Conservation (phyloP, 2,888 invertebrate species). For the Glyphotaelius pellucidus region DNA sequence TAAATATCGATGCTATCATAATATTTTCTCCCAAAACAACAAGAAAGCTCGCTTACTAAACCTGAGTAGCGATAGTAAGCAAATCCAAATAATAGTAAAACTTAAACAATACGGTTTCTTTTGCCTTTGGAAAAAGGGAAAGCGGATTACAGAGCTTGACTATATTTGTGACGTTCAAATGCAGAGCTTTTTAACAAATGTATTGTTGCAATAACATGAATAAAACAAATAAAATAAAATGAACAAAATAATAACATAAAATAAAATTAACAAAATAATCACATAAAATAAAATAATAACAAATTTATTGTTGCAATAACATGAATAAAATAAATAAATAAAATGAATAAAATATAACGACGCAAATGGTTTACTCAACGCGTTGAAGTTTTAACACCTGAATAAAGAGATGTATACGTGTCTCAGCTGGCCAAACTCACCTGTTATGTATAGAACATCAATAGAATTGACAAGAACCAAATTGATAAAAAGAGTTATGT, state of each 20-base stretch:
- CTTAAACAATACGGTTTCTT: background rate
- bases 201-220: slow-evolving; percentile 24
- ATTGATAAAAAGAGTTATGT: background rate
- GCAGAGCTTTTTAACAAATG: background rate
- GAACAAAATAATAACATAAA: too few relatives aligned
- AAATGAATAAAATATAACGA: slow-evolving; percentile 17
- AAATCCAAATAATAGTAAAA: background rate
- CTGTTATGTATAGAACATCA: background rate
- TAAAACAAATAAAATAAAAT: too few relatives aligned
- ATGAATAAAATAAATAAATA: too few relatives aligned
- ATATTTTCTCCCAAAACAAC: background rate
- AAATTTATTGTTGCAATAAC: too few relatives aligned
- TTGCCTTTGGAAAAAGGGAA: background rate
- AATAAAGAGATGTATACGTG: slow-evolving; percentile 35
- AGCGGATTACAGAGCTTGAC: background rate
- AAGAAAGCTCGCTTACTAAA: background rate
- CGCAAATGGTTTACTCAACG: slow-evolving; percentile 8
- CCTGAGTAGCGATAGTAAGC: background rate
- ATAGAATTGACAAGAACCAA: slow-evolving; percentile 22
- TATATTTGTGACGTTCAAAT: background rate
- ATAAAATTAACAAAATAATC: too few relatives aligned
- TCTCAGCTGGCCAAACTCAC: slow-evolving; percentile 25
- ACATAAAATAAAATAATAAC: too few relatives aligned
- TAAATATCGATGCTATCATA: background rate
- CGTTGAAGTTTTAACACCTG: slow-evolving; percentile 33